Conservation (phyloP, 1,140 invertebrate genomes). For the Eciton burchellii region DNA sequence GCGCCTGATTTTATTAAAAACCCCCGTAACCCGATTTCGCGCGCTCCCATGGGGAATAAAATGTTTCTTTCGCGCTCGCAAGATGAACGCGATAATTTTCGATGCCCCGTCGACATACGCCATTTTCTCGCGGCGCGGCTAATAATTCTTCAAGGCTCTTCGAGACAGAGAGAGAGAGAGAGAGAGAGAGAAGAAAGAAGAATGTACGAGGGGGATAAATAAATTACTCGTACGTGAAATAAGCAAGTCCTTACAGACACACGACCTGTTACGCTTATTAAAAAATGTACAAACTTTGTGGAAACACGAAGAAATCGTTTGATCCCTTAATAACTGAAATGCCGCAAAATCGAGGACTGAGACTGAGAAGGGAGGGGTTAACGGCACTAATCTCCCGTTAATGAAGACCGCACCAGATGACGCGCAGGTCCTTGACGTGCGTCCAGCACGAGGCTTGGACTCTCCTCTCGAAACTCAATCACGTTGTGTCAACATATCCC, state of each 20-base stretch:
- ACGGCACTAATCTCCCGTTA: neutral
- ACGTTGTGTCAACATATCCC: slow-evolving; percentile 37
- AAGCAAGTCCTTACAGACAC: too few relatives aligned
- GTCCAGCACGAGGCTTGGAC: slow-evolving; percentile 38
- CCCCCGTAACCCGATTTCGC: slow-evolving; percentile 71
- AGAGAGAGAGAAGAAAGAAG: too few relatives aligned
- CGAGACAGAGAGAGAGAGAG: too few relatives aligned
- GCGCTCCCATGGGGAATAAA: slow-evolving; percentile 33
- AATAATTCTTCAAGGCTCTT: neutral
- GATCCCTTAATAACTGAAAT: too few relatives aligned
- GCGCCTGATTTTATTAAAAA: slow-evolving; percentile 79
- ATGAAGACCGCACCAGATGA: too few relatives aligned
- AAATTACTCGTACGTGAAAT: too few relatives aligned
- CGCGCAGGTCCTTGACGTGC: slow-evolving; percentile 59
- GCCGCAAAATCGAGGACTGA: neutral
- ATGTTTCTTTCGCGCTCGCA: slow-evolving; percentile 54
- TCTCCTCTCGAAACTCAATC: slow-evolving; percentile 57
- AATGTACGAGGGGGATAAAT: too few relatives aligned
- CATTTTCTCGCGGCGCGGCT: too few relatives aligned
- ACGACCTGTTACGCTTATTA: too few relatives aligned
- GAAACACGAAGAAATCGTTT: too few relatives aligned
- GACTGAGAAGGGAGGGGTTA: too few relatives aligned
- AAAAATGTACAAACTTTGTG: neutral
- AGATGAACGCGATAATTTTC: slow-evolving; percentile 25
- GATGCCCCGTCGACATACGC: neutral